Evolutionary conservation across 2,888 invertebrate genomes (phyloP), one percentile per base, ranked within the genome.

Genomic region (Cordilura impudica): DNA sequence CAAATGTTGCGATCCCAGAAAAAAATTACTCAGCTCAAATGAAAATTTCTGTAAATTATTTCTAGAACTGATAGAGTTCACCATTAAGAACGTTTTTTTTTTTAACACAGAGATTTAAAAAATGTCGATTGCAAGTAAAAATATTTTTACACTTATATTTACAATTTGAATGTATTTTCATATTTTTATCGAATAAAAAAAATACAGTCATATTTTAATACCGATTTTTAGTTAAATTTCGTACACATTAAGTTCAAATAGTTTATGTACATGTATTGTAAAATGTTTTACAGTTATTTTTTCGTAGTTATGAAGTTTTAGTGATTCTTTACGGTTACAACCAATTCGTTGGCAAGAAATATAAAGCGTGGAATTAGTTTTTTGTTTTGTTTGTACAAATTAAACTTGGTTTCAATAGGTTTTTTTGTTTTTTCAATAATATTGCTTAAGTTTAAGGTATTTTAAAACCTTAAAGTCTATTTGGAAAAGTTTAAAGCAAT

Each of bases 281-380:
- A 47, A 67, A 31, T 31, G 67, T 51, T 71, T 70, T 16, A 51
- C 18, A n/a, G 8, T 51, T 51, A 14, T 51, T 49, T 2, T 29
- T n/a, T n/a, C n/a, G n/a, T 51, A 51, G 63, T 63, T 31, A 29
- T 43, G 12, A 21, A 61, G 21, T 19, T 19, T 10, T 39, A 18
- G n/a, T 19, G 19, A n/a, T 43, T 23, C 49, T 56, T 43, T 65
- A 23, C 67, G 61, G 19, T 63, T 77, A 72, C 67, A 77, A 72
- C 43, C 77, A 63, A 67, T 77, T 77, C 61, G 67, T 72, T 77
- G 61, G 56, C 47, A 58, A 65, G 70, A 45, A 69, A 75, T 53
- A 45, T 61, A 74, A 66, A 67, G 67, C 60, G 4, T 39, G 29
- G 31, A 29, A 65, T 43, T 61, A 10, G 4, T 31, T 70, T 43